Evolutionary conservation across 1,140 invertebrate species (phyloP).

Genomic region (Bombus pyrosoma): DNA sequence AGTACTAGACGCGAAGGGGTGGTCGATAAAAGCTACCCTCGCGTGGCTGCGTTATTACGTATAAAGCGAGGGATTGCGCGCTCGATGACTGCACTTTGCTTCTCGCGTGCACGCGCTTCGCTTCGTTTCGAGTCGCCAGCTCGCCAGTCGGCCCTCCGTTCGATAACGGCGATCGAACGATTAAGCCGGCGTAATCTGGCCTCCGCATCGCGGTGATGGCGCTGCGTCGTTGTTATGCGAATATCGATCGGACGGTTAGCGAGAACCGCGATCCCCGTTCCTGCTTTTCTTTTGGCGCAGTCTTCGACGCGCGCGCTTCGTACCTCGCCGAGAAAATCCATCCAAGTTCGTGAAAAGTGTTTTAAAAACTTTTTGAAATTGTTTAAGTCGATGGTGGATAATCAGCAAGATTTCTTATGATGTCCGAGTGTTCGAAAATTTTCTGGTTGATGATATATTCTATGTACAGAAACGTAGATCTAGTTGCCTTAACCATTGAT

Average conservation of each 20-base stretch:
- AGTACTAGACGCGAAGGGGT: conserved; percentile 57
- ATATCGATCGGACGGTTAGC: conserved; percentile 27
- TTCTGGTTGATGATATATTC: no score
- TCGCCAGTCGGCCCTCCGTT: conserved; percentile 17
- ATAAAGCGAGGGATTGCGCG: conserved; percentile 64
- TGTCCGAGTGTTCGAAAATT: no score
- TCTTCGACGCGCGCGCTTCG: conserved; percentile 1
- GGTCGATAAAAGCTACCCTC: conserved; percentile 67
- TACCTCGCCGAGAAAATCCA: background rate
- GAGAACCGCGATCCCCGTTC: conserved; percentile 9
- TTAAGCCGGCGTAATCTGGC: conserved; percentile 44
- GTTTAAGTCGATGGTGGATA: no score
- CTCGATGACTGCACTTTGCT: conserved; percentile 53
- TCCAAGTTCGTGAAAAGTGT: background rate
- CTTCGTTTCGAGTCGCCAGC: background rate
- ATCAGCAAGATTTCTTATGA: no score
- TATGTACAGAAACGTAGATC: no score
- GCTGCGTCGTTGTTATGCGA: conserved; percentile 42
- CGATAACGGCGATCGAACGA: conserved; percentile 63
- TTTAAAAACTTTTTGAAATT: no score
- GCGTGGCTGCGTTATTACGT: conserved; percentile 69
- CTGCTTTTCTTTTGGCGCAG: conserved; percentile 33
- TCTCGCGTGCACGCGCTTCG: conserved; percentile 39
- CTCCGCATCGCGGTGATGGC: conserved; percentile 14
- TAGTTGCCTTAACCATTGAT: no score